phyloP scores from a whole-genome alignment of 1,140 invertebrate species.

The Sitophilus oryzae region DNA sequence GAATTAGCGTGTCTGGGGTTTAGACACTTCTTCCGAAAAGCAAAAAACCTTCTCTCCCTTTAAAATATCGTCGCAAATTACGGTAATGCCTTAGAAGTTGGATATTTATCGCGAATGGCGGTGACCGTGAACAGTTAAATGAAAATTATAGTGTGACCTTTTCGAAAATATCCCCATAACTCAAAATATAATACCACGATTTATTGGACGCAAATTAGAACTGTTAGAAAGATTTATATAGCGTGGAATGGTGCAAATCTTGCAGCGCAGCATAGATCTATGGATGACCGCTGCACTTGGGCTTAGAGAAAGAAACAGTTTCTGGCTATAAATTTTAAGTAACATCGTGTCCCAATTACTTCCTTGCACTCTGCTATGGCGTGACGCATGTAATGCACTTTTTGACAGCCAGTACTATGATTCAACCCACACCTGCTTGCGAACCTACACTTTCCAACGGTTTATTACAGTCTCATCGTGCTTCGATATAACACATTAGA shows the following conservation, averaged over 20 bases:
- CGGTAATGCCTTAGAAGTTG: conserved; percentile 20
- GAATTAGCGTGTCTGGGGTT: neutral
- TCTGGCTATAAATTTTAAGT: conserved; percentile 40
- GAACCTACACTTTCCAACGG: conserved; percentile 1
- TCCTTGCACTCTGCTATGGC: conserved; percentile 40
- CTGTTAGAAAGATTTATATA: conserved; percentile 36
- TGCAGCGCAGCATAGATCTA: conserved; percentile 20
- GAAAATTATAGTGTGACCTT: conserved; percentile 31
- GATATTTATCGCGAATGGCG: conserved; percentile 26
- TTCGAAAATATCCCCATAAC: conserved; percentile 30
- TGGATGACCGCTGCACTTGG: conserved; percentile 17
- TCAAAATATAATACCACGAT: conserved; percentile 33
- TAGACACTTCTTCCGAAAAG: conserved; percentile 5
- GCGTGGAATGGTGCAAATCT: conserved; percentile 26
- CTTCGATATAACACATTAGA: neutral
- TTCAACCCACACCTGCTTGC: conserved; percentile 11
- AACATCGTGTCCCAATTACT: conserved; percentile 43
- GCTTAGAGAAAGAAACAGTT: conserved; percentile 25
- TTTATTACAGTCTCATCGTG: neutral
- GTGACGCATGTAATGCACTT: conserved; percentile 35
- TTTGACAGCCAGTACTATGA: conserved; percentile 20
- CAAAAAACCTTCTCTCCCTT: conserved; percentile 4
- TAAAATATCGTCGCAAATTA: conserved; percentile 26
- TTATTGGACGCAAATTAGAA: conserved; percentile 38
- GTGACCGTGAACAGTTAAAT: conserved; percentile 30